Evolutionary conservation across 1,140 invertebrate genomes (phyloP).

Genomic region (Melitaea cinxia): DNA sequence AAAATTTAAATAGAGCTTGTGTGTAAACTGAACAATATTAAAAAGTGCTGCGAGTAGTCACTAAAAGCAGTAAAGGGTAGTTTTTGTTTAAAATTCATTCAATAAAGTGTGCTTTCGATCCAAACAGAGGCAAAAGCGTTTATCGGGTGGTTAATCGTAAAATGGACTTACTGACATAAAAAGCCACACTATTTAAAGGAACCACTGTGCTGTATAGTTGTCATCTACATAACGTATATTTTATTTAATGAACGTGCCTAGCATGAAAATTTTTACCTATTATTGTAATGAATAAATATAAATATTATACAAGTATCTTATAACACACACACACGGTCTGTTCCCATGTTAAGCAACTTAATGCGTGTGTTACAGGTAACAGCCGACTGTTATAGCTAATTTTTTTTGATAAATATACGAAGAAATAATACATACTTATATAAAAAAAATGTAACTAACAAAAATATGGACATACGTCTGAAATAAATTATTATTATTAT

Average conservation of each 20-base stretch:
- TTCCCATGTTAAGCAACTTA: too few relatives aligned
- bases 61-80: conserved; percentile 7
- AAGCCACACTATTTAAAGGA: conserved; percentile 10
- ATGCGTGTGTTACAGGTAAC: too few relatives aligned
- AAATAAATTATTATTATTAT: too few relatives aligned
- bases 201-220: background rate
- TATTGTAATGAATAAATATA: too few relatives aligned
- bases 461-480: too few relatives aligned
- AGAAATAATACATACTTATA: too few relatives aligned
- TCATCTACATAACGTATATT: background rate
- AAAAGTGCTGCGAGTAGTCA: conserved; percentile 1
- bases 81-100: conserved; percentile 12
- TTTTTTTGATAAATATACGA: too few relatives aligned
- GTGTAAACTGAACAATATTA: conserved; percentile 7
- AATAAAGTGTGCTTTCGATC: conserved; percentile 13
- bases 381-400: too few relatives aligned
- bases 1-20: background rate
- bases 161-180: conserved; percentile 8
- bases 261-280: too few relatives aligned
- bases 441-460: too few relatives aligned
- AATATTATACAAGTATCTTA: too few relatives aligned
- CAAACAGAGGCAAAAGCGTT: conserved; percentile 11
- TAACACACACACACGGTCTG: too few relatives aligned
- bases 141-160: conserved; percentile 3
- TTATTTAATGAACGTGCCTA: background rate